Base-by-base conservation (phyloP, 2,888 invertebrate species). In the Ormyrus nitidulus region DNA sequence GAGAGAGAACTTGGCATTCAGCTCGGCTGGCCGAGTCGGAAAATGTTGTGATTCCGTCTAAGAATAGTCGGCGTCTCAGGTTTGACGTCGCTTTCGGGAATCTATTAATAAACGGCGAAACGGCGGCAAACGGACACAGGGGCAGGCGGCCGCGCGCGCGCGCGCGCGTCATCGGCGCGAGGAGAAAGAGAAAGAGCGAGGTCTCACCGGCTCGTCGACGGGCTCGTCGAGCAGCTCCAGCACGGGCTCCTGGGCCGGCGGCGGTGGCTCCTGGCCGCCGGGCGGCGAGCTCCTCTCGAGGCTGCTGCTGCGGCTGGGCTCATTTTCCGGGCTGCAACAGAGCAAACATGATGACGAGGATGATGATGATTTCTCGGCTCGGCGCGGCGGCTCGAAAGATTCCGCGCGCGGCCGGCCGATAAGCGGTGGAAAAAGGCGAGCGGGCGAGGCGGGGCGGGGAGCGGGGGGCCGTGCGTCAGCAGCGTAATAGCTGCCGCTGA, bases 141-240 rank as follows among this genome's bases (percentile, higher is more conserved):
- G 78, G 66, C 73, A 68, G 6, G 49, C 53, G 13, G 13, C 13
- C 0, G 13, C 13, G 13, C 13, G 0, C 13, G 13, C 13, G 0
- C 13, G 56, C 19, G 13, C 62, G 48, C 69, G 62, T 64, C 48
- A 62, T 54, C 19, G 9, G 34, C 0, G 5, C 6, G 46, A 34
- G 44, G n/a, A 46, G 9, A 13, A 72, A 34, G 34, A 44, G 44
- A 44, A n/a, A 44, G 10, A 61, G 72, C n/a, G n/a, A 34, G 8
- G 64, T 65, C 87, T 87, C 72, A 88, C 88, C 82, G 86, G 87
- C 78, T 88, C 88, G 84, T 88, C 88, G 81, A 88, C 88, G 51
- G 88, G 88, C 64, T 88, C 88, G 72, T 88, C 88, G 71, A 88
- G 83, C 10, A 88, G 84, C 80, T 88, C 88, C 34, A 87, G 84